Evolutionary conservation across 2,113 vertebrate genomes (phyloP).

Genomic region (Elgaria multicarinata): DNA sequence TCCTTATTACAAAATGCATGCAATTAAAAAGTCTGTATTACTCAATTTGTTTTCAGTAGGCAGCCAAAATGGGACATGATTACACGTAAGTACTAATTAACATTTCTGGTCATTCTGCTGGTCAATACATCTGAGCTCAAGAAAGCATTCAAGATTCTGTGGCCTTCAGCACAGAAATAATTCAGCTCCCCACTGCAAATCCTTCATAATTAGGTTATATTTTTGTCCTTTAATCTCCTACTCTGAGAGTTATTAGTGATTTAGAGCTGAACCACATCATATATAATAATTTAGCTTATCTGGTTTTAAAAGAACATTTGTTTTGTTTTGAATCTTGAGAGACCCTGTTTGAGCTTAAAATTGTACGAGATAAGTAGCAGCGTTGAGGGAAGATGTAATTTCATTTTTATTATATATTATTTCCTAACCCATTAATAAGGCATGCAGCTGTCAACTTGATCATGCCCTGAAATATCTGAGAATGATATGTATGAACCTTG

Average conservation of each 20-base stretch:
- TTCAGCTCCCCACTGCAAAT: conserved; percentile 62
- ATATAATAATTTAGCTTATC: conserved; percentile 70
- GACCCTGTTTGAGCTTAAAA: conserved; percentile 47
- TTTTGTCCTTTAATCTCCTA: conserved; percentile 66
- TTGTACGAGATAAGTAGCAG: conserved; percentile 29
- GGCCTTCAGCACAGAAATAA: conserved; percentile 60
- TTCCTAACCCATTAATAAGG: conserved; percentile 32
- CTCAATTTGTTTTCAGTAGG: conserved; percentile 13
- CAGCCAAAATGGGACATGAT: conserved; percentile 37
- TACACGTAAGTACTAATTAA: conserved; percentile 52
- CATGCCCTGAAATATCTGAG: neutral
- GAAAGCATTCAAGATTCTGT: conserved; percentile 32
- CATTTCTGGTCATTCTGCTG: conserved; percentile 42
- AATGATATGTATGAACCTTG: neutral
- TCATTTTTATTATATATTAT: neutral
- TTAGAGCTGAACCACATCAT: conserved; percentile 62
- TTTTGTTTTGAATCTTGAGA: conserved; percentile 62
- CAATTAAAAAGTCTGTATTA: conserved; percentile 33
- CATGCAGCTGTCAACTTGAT: neutral
- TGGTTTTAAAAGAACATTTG: conserved; percentile 61
- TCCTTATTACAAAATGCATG: conserved; percentile 28
- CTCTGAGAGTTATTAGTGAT: conserved; percentile 62
- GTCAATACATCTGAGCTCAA: conserved; percentile 18
- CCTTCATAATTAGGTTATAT: conserved; percentile 64
- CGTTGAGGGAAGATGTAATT: conserved; percentile 18